A percentile compares a stretch with the other conserved stretches of the same genome.
These are phyloP conservation scores for Scaptomyza tumidula DNA, from an alignment of 2,888 invertebrate species.

Conservation along the genomic window DNA sequence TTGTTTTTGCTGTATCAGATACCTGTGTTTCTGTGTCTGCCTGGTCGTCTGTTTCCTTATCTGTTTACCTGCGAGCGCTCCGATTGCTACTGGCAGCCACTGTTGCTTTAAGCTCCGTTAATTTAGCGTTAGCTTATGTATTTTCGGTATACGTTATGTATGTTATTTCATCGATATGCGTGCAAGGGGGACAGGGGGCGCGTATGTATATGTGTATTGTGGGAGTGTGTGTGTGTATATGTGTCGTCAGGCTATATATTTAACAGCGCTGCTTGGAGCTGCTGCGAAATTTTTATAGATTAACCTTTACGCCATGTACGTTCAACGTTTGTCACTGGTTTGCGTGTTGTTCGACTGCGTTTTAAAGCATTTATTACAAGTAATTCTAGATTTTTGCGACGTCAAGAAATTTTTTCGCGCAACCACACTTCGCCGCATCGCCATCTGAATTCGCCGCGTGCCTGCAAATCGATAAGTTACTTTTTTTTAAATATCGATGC, in stretches of 20 bases:
- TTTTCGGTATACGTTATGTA: slow-evolving; percentile 77
- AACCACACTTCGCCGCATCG: slow-evolving; percentile 64
- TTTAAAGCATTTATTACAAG: slow-evolving; percentile 66
- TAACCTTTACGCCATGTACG: slow-evolving; percentile 61
- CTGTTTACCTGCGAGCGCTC: slow-evolving; percentile 46
- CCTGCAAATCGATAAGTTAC: slow-evolving; percentile 33
- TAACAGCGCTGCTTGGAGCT: slow-evolving; percentile 45
- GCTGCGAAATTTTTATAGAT: slow-evolving; percentile 47
- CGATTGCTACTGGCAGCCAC: slow-evolving; percentile 26
- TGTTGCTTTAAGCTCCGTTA: slow-evolving; percentile 39
- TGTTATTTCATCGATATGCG: slow-evolving; percentile 64
- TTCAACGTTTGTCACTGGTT: slow-evolving; percentile 59
- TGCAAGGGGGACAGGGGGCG: slow-evolving; percentile 29
- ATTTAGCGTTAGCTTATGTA: slow-evolving; percentile 56
- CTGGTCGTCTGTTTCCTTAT: slow-evolving; percentile 45
- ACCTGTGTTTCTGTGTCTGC: slow-evolving; percentile 22
- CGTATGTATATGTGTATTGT: slow-evolving; percentile 32
- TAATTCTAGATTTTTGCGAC: slow-evolving; percentile 57
- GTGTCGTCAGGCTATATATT: slow-evolving; percentile 51
- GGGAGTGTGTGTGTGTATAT: slow-evolving; percentile 38
- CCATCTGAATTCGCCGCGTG: slow-evolving; percentile 55
- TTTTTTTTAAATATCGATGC: slow-evolving; percentile 37
- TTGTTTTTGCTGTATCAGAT: slow-evolving; percentile 20
- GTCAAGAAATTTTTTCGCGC: slow-evolving; percentile 64
- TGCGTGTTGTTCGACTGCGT: slow-evolving; percentile 47